Evolutionary conservation across 2,797 vertebrate species (phyloP).

Genomic region (Pagetopsis macropterus): DNA sequence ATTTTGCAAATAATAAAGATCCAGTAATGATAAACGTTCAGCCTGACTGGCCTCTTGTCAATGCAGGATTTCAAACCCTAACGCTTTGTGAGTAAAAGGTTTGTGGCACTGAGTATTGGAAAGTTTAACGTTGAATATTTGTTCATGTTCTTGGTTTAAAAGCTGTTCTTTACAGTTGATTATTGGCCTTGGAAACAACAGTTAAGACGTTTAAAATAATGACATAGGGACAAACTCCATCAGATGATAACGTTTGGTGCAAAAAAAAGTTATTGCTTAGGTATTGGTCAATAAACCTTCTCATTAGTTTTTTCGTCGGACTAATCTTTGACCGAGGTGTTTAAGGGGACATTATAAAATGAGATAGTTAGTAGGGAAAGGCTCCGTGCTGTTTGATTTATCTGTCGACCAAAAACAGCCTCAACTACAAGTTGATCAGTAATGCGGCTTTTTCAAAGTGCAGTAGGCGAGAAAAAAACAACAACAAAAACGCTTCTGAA

Average conservation of each 20-base stretch:
- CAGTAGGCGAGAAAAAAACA: background rate
- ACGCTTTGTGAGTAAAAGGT: too few species aligned
- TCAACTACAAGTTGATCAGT: constrained; percentile 17
- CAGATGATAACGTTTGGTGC: too few species aligned
- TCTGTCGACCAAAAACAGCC: background rate
- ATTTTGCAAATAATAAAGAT: constrained; percentile 6
- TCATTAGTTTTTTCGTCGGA: background rate
- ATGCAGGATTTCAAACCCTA: too few species aligned
- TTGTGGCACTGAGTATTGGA: too few species aligned
- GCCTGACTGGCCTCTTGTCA: background rate
- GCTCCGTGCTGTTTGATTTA: constrained; percentile 8
- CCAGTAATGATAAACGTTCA: background rate
- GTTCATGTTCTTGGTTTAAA: too few species aligned
- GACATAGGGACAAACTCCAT: too few species aligned
- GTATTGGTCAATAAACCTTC: background rate
- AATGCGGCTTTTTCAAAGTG: constrained; percentile 7
- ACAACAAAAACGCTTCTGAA: background rate
- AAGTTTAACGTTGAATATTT: too few species aligned
- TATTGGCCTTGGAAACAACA: too few species aligned
- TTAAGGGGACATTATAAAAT: background rate
- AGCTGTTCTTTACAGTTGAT: too few species aligned
- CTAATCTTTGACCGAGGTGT: background rate
- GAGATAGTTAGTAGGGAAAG: background rate
- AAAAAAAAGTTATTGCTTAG: background rate
- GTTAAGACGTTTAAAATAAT: too few species aligned